phyloP scores from a whole-genome alignment of 2,888 invertebrate species.

The Ceraclea dissimilis region DNA sequence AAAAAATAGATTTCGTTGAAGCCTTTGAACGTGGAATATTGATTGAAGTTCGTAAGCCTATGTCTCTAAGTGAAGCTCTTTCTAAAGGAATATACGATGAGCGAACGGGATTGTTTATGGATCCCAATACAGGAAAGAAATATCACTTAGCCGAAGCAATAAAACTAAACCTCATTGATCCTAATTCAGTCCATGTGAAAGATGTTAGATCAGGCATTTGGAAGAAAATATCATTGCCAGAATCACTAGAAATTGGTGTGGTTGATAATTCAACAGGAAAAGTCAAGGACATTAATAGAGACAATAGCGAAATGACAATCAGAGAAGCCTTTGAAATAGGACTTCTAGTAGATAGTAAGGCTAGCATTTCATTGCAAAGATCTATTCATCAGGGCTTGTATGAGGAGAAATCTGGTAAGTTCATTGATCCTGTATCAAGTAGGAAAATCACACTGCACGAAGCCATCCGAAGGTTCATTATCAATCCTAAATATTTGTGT shows the following conservation, averaged over 20 bases:
- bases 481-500: conserved; percentile 73
- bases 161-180: conserved; percentile 71
- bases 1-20: conserved; percentile 70
- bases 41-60: conserved; percentile 72
- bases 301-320: conserved; percentile 60
- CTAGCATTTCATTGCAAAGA: conserved; percentile 73
- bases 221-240: conserved; percentile 68
- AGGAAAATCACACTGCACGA: conserved; percentile 76
- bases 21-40: conserved; percentile 78
- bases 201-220: conserved; percentile 69
- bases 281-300: conserved; percentile 60
- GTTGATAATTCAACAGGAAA: conserved; percentile 65
- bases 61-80: conserved; percentile 74
- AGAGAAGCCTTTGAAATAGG: conserved; percentile 74
- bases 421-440: conserved; percentile 72
- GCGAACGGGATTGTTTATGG: conserved; percentile 71
- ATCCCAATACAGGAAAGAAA: conserved; percentile 70
- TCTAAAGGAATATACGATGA: conserved; percentile 74
- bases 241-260: conserved; percentile 68
- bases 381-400: conserved; percentile 82
- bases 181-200: conserved; percentile 74
- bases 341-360: conserved; percentile 71
- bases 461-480: conserved; percentile 70
- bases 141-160: conserved; percentile 79
- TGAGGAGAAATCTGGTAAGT: conserved; percentile 71